Base-by-base conservation (phyloP, 2,888 invertebrate genomes). In the Carpatolechia fugitivella region DNA sequence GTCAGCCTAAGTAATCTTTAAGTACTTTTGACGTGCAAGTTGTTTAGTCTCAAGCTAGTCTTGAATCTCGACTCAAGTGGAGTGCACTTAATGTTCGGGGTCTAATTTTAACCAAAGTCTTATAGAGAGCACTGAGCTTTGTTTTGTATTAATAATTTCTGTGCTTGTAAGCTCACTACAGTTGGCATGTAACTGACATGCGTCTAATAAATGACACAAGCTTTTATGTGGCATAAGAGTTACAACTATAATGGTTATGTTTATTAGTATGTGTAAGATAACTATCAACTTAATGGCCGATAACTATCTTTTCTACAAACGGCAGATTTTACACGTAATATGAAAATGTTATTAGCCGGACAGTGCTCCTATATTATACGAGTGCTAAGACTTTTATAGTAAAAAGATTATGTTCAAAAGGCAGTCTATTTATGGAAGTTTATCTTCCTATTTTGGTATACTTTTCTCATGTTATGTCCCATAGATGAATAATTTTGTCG, bases 101-200 rank as follows among this genome's bases (percentile, higher is more conserved):
- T 40, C 49, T 56, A 56, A 56, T 56, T 53, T 56, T 56, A 56
- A 50, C 52, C 53, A 8, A 18, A 41, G 48, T 31, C 40, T 52
- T 56, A 31, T 40, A 18, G 4, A 14, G 14, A 48, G 48, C 11
- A n/a, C n/a, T 29, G 29, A 44, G 13, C 5, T 24, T 44, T 44
- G 44, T 44, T 29, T 24, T 11, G 20, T 44, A 13, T 44, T n/a
- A 44, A 44, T 44, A 11, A 4, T 8, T 44, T 7, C 20, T 24
- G 44, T 14, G 6, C 44, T 44, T 44, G 20, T 44, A 5, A 44
- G 20, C 44, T 20, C 7, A 14, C 13, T 2, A 40, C 16, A 20
- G 24, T 24, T 24, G 24, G 3, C 24, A 24, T 24, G 44, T 20
- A 24, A n/a, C 11, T 29, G 44, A n/a, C 44, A 10, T 8, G 8